Percentiles rank a stretch among this genome's conserved stretches.
Evolutionary conservation across 2,113 vertebrate species (phyloP).

Genomic region (Sebastes schlegelii): DNA sequence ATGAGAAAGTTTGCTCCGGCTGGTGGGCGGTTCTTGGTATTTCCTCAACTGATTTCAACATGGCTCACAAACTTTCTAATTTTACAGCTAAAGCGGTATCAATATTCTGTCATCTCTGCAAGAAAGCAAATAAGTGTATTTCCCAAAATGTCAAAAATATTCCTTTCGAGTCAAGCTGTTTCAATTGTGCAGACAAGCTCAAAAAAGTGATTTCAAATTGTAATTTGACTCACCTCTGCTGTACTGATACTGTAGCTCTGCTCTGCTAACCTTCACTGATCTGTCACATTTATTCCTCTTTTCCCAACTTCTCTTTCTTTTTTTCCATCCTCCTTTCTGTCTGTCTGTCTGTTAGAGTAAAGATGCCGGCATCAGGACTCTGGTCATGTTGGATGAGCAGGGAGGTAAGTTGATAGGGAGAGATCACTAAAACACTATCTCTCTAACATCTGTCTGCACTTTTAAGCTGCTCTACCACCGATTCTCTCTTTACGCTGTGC

Average conservation of each 20-base stretch:
- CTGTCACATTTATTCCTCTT: conserved; percentile 50
- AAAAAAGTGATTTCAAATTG: conserved; percentile 45
- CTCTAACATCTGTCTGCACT: conserved; percentile 11
- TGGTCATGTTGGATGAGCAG: conserved; percentile 99
- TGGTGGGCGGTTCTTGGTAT: too few species aligned
- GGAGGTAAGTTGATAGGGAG: conserved; percentile 92
- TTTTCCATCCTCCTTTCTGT: not conserved
- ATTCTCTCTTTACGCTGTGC: conserved; percentile 14
- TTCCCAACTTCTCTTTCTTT: conserved; percentile 1
- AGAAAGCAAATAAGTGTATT: not conserved
- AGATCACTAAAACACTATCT: conserved; percentile 17
- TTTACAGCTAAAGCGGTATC: too few species aligned
- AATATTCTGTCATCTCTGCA: not conserved
- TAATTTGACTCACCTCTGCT: conserved; percentile 41
- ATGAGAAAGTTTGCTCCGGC: too few species aligned
- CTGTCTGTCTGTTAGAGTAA: conserved; percentile 90
- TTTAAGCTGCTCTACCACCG: conserved; percentile 27
- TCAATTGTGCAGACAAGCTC: not conserved
- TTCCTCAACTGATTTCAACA: too few species aligned
- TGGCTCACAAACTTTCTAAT: too few species aligned
- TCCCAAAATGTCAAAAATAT: not conserved
- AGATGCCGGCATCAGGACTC: conserved; percentile 99
- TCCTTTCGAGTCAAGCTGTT: not conserved
- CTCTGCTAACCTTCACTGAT: conserved; percentile 60
- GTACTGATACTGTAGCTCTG: conserved; percentile 1